These are phyloP conservation scores for Scelioninae gen. 1 DNA, from an alignment of 2,888 invertebrate species.

Conservation along the genomic window DNA sequence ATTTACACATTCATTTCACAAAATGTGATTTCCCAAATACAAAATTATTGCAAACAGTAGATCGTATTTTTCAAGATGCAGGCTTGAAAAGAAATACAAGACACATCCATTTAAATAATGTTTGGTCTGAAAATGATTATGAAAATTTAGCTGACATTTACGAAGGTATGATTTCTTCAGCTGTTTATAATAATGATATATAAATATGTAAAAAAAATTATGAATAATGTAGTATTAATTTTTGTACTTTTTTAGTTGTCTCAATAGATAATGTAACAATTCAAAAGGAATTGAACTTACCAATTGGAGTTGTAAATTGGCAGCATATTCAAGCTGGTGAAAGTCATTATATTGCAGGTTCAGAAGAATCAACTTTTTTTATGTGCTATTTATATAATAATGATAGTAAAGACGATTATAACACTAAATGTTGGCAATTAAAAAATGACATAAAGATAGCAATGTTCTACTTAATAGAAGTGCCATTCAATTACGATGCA, in stretches of 20 bases:
- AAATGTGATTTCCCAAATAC: constrained; percentile 8
- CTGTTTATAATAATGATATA: not conserved
- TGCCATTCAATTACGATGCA: constrained; percentile 16
- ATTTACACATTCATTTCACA: constrained; percentile 1
- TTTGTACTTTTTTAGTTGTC: not conserved
- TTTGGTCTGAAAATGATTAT: not conserved
- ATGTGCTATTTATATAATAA: constrained; percentile 37
- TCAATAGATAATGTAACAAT: constrained; percentile 10
- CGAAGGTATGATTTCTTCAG: constrained; percentile 8
- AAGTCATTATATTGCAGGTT: constrained; percentile 35
- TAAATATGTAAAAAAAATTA: not conserved
- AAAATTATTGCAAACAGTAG: constrained; percentile 12
- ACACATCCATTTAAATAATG: not conserved
- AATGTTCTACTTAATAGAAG: constrained; percentile 31
- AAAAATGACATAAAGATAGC: constrained; percentile 24
- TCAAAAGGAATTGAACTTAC: constrained; percentile 15
- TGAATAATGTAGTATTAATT: not conserved
- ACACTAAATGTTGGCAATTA: constrained; percentile 36
- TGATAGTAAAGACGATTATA: constrained; percentile 18
- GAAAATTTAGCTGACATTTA: not conserved
- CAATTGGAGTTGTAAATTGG: constrained; percentile 37
- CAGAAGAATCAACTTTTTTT: constrained; percentile 37
- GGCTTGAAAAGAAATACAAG: constrained; percentile 9
- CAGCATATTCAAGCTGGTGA: constrained; percentile 35
- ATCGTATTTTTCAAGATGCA: constrained; percentile 8